Evolutionary conservation across 2,797 vertebrate genomes (phyloP), one percentile per base, ranked within the genome.

Genomic region (Rhinichthys osculus): DNA sequence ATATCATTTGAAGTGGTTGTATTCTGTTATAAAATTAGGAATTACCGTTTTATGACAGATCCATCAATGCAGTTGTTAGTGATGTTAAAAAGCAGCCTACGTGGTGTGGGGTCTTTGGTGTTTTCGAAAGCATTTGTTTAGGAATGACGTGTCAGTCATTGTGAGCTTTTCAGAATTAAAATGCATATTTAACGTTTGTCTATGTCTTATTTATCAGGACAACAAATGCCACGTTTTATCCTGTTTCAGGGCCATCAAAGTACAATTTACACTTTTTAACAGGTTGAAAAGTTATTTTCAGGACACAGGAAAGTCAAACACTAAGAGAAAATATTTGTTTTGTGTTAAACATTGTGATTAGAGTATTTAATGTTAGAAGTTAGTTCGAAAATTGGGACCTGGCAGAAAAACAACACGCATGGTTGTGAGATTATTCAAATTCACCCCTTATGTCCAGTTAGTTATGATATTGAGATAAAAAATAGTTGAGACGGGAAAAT

Each of bases 141-240:
- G 57, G 8, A 30, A 57, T 85, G 38, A 70, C 42, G 5, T 57
- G 30, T 85, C 47, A 47, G 23, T 42, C n/a, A 42, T 66, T 69
- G 44, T 50, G 42, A 21, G 62, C 13, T 30, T 87, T 74, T 76
- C 76, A 67, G 21, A 69, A 89, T 84, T 84, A 87, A 87, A 89
- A 44, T 40, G 35, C 62, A 69, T 87, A 79, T 14, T 57, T 66
- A 50, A 47, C 54, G n/a, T 67, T 70, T 42, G 33, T 57, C 71
- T 23, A 17, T 17, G 76, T 44, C n/a, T 64, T 17, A 6, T 64
- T 64, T 57, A 3, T 59, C 23, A 57, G 8, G 1, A 40, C 23
- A 42, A 13, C 17, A 30, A 19, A 70, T 17, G 35, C 35, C 2
- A 10, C 9, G 33, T 57, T 17, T n/a, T 40, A 33, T 69, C 47